Evolutionary conservation across 1,140 invertebrate species (phyloP).

Genomic region (Andrena cerasifolii): DNA sequence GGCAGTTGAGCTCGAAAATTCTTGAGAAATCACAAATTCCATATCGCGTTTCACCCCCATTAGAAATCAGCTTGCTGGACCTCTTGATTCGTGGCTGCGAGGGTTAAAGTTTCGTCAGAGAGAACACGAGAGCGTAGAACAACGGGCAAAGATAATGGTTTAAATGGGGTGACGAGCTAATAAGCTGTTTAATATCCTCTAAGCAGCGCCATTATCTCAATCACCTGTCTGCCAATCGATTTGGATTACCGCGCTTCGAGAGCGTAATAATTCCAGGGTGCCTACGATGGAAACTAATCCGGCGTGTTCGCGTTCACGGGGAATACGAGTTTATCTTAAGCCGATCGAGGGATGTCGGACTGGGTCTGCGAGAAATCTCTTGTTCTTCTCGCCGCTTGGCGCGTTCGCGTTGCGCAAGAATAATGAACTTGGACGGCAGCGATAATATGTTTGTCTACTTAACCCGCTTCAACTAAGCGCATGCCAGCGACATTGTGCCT

Average conservation of each 20-base stretch:
- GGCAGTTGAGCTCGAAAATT: no score
- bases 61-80: no score
- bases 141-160: no score
- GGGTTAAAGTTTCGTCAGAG: no score
- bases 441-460: slow-evolving; percentile 53
- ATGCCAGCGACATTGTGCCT: slow-evolving; percentile 46
- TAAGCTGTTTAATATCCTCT: not conserved
- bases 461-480: slow-evolving; percentile 55
- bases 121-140: no score
- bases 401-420: slow-evolving; percentile 26
- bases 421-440: slow-evolving; percentile 51
- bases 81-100: no score
- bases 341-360: slow-evolving; percentile 10
- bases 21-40: no score
- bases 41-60: no score
- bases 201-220: not conserved
- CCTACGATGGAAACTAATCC: slow-evolving; percentile 20
- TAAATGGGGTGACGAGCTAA: no score
- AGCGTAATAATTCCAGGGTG: not conserved
- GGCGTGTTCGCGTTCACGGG: not conserved
- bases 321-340: slow-evolving; percentile 29
- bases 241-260: not conserved
- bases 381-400: slow-evolving; percentile 14
- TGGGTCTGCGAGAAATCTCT: slow-evolving; percentile 6
- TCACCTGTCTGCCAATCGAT: not conserved